Conservation (phyloP, 2,797 vertebrate species). For the Rhynchonycteris naso region DNA sequence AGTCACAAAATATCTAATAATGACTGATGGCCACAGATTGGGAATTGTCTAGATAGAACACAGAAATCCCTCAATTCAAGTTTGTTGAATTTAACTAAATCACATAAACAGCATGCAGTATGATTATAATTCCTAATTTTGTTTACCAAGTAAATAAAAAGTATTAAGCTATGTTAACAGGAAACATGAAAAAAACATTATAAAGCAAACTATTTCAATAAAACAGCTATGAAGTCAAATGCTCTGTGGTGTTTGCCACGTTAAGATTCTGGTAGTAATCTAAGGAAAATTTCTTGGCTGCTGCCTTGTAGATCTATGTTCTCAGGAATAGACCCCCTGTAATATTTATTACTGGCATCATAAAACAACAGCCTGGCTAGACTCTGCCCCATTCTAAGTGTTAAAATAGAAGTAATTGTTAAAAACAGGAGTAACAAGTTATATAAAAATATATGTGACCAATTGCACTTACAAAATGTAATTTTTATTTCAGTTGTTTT, state of each 20-base stretch:
- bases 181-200: conserved; percentile 12
- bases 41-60: not conserved
- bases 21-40: not conserved
- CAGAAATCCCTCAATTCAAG: not conserved
- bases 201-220: conserved; percentile 35
- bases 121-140: conserved; percentile 12
- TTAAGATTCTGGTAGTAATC: not conserved
- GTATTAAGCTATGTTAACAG: not conserved
- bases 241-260: not conserved
- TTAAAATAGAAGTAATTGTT: not conserved
- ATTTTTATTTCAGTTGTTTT: not conserved
- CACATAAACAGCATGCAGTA: not conserved
- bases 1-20: conserved; percentile 24
- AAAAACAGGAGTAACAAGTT: not conserved
- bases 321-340: not conserved
- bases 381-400: not conserved
- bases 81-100: not conserved
- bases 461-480: not conserved
- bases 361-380: not conserved
- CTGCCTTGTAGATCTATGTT: not conserved
- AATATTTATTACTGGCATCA: not conserved
- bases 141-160: conserved; percentile 50
- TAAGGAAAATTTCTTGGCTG: not conserved
- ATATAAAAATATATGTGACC: not conserved
- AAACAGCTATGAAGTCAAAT: not conserved